Conservation (phyloP, 2,888 invertebrate species). For the Chrysotoxum bicinctum region DNA sequence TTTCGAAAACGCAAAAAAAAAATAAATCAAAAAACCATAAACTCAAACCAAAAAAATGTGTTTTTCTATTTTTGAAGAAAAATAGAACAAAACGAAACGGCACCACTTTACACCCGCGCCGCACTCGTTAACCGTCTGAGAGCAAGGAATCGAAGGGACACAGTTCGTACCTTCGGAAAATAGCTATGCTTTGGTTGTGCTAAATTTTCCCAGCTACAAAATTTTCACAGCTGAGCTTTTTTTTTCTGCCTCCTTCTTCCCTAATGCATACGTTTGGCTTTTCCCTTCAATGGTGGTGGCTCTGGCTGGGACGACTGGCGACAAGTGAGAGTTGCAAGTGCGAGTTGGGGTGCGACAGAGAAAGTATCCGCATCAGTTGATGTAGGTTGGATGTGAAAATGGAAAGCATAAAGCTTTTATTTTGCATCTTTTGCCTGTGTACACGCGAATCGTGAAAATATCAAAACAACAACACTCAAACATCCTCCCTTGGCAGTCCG, state of each 20-base stretch:
- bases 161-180: conserved; percentile 38
- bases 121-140: conserved; percentile 66
- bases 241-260: too few relatives aligned
- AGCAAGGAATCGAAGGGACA: conserved; percentile 62
- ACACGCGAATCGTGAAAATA: conserved; percentile 1
- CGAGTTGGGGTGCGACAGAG: conserved; percentile 41
- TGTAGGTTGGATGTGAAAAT: conserved; percentile 62
- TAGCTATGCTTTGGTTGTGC: conserved; percentile 18
- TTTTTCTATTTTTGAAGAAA: conserved; percentile 38
- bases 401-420: conserved; percentile 58
- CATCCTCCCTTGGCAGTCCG: conserved; percentile 11
- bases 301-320: neutral
- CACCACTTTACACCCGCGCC: conserved; percentile 60
- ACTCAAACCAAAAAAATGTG: conserved; percentile 5
- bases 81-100: conserved; percentile 60
- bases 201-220: conserved; percentile 49
- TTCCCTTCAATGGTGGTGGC: conserved; percentile 12
- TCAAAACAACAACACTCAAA: conserved; percentile 8
- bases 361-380: conserved; percentile 60
- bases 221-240: conserved; percentile 35
- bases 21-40: neutral
- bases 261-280: conserved; percentile 37
- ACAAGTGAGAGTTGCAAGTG: neutral
- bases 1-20: neutral
- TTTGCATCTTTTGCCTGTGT: conserved; percentile 4